Conservation (phyloP, 2,888 invertebrate species). For the Abrostola triplasia region DNA sequence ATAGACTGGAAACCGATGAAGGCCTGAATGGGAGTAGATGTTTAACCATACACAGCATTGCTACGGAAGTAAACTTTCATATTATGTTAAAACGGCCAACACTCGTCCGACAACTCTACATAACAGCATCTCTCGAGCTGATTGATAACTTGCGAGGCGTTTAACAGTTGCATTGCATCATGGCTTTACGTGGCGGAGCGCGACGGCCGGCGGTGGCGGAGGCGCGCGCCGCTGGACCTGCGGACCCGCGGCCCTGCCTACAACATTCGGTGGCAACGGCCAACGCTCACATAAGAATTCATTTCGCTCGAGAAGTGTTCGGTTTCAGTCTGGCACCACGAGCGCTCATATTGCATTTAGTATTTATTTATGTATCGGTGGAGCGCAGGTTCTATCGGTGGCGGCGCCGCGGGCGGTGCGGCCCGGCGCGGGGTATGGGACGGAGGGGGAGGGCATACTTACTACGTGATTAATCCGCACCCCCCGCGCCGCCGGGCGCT, state of each 20-base stretch:
- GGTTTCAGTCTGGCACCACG: conserved; percentile 87
- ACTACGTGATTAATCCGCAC: conserved; percentile 87
- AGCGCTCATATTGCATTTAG: conserved; percentile 81
- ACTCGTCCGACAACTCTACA: conserved; percentile 53
- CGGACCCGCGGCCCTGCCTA: conserved; percentile 37
- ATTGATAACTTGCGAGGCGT: conserved; percentile 70
- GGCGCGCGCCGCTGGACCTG: conserved; percentile 12
- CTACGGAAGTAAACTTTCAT: conserved; percentile 62
- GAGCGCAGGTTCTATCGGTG: conserved; percentile 82
- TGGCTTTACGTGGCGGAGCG: conserved; percentile 61
- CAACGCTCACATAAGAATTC: conserved; percentile 80
- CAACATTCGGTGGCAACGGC: conserved; percentile 80
- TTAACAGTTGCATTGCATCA: conserved; percentile 74
- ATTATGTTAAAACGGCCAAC: conserved; percentile 50
- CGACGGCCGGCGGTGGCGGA: conserved; percentile 39
- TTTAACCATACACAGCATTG: conserved; percentile 37
- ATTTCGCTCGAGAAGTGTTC: conserved; percentile 85
- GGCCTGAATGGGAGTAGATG: conserved; percentile 49
- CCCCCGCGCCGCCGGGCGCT: conserved; percentile 75
- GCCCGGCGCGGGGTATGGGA: conserved; percentile 66
- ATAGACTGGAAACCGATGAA: conserved; percentile 27
- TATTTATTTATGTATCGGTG: conserved; percentile 86
- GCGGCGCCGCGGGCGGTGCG: conserved; percentile 61
- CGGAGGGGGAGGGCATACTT: conserved; percentile 83
- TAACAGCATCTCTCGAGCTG: conserved; percentile 60